Evolutionary conservation across 2,888 invertebrate genomes (phyloP).

Genomic region (Caenorhabditis auriculariae): DNA sequence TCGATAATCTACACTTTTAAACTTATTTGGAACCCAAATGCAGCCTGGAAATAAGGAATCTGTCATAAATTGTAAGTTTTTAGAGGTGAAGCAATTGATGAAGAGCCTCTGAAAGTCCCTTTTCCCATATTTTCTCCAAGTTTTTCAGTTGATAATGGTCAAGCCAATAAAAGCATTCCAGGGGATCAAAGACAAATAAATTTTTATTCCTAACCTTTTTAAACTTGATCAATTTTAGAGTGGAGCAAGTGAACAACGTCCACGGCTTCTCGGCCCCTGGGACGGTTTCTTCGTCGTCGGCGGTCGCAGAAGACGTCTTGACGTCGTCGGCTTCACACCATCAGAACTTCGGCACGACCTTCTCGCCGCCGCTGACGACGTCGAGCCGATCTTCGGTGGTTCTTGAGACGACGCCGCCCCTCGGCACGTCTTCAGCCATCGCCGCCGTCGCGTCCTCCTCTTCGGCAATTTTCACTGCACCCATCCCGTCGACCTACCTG

Average conservation of each 20-base stretch:
- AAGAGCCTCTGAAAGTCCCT: too few species aligned
- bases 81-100: too few species aligned
- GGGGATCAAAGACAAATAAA: too few species aligned
- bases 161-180: too few species aligned
- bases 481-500: not conserved
- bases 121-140: too few species aligned
- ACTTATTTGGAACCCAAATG: too few species aligned
- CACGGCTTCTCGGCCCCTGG: constrained; percentile 10
- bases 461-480: not conserved
- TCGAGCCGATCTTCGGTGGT: constrained; percentile 36
- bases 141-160: too few species aligned
- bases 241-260: constrained; percentile 15
- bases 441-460: constrained; percentile 4
- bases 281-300: not conserved
- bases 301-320: constrained; percentile 8
- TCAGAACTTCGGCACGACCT: constrained; percentile 12
- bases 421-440: constrained; percentile 6
- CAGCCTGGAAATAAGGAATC: too few species aligned
- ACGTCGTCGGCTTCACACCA: constrained; percentile 8
- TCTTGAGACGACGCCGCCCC: constrained; percentile 32
- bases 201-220: too few species aligned
- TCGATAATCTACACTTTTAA: too few species aligned
- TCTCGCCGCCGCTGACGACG: constrained; percentile 37
- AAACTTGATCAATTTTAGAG: too few species aligned
- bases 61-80: too few species aligned